Evolutionary conservation across 2,888 invertebrate genomes (phyloP).

Genomic region (Ennomos fuscantarius): DNA sequence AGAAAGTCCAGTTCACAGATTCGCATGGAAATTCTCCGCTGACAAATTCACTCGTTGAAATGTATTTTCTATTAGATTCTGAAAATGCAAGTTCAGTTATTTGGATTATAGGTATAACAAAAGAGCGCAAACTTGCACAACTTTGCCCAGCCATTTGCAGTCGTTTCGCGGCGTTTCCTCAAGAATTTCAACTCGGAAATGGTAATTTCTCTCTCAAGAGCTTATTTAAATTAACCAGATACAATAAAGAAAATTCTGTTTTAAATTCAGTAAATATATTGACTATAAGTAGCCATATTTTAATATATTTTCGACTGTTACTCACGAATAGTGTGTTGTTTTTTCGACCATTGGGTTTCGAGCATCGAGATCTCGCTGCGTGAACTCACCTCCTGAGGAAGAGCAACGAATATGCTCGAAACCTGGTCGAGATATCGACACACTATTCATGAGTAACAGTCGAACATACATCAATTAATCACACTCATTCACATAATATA

Average conservation of each 20-base stretch:
- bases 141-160: slow-evolving; percentile 52
- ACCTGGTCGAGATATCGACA: too few species aligned
- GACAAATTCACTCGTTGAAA: slow-evolving; percentile 45
- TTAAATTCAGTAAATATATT: slow-evolving; percentile 10
- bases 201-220: slow-evolving; percentile 49
- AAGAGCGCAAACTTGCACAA: slow-evolving; percentile 51
- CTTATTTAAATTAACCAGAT: slow-evolving; percentile 43
- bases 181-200: slow-evolving; percentile 55
- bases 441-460: too few species aligned
- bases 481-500: too few species aligned
- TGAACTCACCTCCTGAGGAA: too few species aligned
- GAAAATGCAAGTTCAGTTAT: slow-evolving; percentile 50
- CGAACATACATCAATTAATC: too few species aligned
- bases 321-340: too few species aligned
- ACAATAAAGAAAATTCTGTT: slow-evolving; percentile 23
- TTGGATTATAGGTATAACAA: slow-evolving; percentile 49
- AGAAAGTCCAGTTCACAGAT: slow-evolving; percentile 40
- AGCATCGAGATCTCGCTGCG: too few species aligned
- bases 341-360: too few species aligned
- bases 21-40: slow-evolving; percentile 45
- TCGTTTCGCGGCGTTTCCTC: slow-evolving; percentile 52
- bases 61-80: slow-evolving; percentile 48
- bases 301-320: too few species aligned
- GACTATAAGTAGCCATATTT: too few species aligned
- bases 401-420: too few species aligned